These are phyloP conservation scores for Dilophus febrilis DNA, from an alignment of 2,888 invertebrate genomes.

Conservation along the genomic window DNA sequence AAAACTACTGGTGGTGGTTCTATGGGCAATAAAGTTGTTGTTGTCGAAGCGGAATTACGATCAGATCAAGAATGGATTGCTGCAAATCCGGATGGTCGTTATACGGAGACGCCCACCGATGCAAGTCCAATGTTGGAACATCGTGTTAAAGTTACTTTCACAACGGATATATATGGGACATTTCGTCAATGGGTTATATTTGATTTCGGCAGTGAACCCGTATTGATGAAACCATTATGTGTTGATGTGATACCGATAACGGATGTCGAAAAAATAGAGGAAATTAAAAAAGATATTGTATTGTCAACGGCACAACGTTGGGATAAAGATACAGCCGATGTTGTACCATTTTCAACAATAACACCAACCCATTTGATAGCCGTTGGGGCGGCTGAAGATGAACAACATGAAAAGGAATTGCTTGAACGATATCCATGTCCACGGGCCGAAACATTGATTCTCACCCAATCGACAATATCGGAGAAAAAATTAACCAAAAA, in stretches of 20 bases:
- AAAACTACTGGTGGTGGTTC: conserved; percentile 9
- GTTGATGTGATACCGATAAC: conserved; percentile 57
- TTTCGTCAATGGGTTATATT: conserved; percentile 63
- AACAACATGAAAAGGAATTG: conserved; percentile 37
- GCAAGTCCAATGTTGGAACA: conserved; percentile 23
- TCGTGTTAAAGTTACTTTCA: conserved; percentile 39
- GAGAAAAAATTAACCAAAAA: conserved; percentile 43
- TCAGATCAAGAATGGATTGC: conserved; percentile 39
- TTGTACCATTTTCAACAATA: conserved; percentile 37
- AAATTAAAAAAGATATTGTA: conserved; percentile 43
- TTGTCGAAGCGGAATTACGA: conserved; percentile 26
- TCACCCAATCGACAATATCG: conserved; percentile 48
- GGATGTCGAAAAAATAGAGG: conserved; percentile 44
- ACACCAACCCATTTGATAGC: conserved; percentile 34
- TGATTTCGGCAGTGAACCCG: conserved; percentile 49
- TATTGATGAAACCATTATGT: conserved; percentile 47
- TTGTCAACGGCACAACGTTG: conserved; percentile 44
- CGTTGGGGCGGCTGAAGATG: conserved; percentile 30
- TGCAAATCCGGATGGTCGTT: conserved; percentile 12
- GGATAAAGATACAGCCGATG: conserved; percentile 36
- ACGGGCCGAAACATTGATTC: conserved; percentile 42
- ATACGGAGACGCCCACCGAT: conserved; percentile 9
- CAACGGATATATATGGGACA: conserved; percentile 55
- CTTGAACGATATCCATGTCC: conserved; percentile 47
- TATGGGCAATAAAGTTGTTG: conserved; percentile 7